Conservation (phyloP, 2,888 invertebrate genomes). For the Drosophila nigritarsus region DNA sequence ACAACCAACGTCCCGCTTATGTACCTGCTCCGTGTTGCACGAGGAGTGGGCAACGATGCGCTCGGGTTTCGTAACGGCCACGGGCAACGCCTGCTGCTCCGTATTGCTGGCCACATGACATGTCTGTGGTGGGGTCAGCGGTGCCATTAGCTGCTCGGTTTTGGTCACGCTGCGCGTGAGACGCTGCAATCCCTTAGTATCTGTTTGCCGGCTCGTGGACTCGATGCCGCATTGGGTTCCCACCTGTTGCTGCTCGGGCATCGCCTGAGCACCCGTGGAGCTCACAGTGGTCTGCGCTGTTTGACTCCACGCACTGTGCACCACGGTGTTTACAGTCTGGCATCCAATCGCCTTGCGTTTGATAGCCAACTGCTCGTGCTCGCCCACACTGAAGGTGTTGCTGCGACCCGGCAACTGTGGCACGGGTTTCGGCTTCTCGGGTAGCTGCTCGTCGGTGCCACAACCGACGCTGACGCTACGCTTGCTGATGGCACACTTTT, state of each 20-base stretch:
- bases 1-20: conserved; percentile 86
- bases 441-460: conserved; percentile 84
- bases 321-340: conserved; percentile 69
- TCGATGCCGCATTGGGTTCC: conserved; percentile 74
- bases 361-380: conserved; percentile 85
- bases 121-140: conserved; percentile 44
- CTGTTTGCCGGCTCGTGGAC: conserved; percentile 82
- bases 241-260: conserved; percentile 65
- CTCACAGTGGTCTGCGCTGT: conserved; percentile 66
- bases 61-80: conserved; percentile 32
- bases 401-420: conserved; percentile 84
- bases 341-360: conserved; percentile 81
- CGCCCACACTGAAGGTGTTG: conserved; percentile 88
- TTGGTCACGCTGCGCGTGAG: conserved; percentile 72
- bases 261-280: conserved; percentile 75
- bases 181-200: conserved; percentile 83
- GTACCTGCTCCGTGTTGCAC: conserved; percentile 83
- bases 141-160: conserved; percentile 74
- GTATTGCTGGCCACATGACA: conserved; percentile 75
- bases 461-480: conserved; percentile 87
- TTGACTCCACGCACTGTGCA: conserved; percentile 76
- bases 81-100: conserved; percentile 34
- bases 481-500: conserved; percentile 86
- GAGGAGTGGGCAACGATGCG: conserved; percentile 71
- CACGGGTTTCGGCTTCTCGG: conserved; percentile 34